Base-by-base conservation (phyloP, 2,113 vertebrate species). In the Sander lucioperca region DNA sequence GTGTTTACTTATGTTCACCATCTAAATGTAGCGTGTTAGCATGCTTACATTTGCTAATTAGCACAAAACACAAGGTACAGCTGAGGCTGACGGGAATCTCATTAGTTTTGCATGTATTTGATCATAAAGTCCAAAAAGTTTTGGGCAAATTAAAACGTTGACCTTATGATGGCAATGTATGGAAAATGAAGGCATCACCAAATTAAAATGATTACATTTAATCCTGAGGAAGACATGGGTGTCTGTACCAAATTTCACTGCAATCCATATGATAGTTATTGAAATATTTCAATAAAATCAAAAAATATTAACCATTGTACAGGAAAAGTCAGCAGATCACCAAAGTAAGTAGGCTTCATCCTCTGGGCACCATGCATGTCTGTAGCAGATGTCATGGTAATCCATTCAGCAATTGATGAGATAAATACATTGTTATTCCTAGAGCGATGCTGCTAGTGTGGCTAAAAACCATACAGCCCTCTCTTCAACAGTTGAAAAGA, bases 401-500 rank as follows among this genome's bases (percentile, higher is more conserved):
- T 62, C 68, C 6, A 54, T 48, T 48, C 18, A 3, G 6, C 47
- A 39, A 54, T 14, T 56, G 51, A 74, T 33, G 59, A 65, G 33
- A 54, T 62, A 56, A 72, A 47, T 30, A 48, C 54, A 53, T 33
- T 33, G 30, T 33, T 33, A 33, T 33, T 33, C 27, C 33, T 33
- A 33, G 33, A 33, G 33, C 5, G 1, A 33, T 33, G 33, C 33
- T 5, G 33, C 33, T 33, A 36, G n/a, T 2, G 0, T 27, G 18
- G 2, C 19, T 68, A 19, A 23, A 66, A 51, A 30, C 51, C 59
- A 67, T 15, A n/a, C 59, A 23, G 13, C 12, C n/a, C 2, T 75
- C 65, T 71, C 16, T 61, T 78, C 16, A 61, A 54, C 68, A 23
- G n/a, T 39, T 56, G 21, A 67, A 73, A 50, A 68, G 14, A 74